Percentiles rank a stretch among this genome's conserved stretches.
phyloP scores from a whole-genome alignment of 2,888 invertebrate species.

The Melangyna quadrimaculata region DNA sequence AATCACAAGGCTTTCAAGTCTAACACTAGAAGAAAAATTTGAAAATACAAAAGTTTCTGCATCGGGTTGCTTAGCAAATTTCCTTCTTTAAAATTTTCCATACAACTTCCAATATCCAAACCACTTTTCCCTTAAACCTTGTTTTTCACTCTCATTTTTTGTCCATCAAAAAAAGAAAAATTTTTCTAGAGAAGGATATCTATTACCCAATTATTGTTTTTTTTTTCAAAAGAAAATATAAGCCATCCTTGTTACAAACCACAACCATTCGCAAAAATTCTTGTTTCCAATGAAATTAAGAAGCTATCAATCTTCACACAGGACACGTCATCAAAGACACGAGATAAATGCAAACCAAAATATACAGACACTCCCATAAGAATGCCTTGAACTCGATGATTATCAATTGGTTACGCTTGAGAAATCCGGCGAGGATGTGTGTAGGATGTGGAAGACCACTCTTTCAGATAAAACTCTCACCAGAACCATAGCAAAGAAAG shows the following conservation, averaged over 20 bases:
- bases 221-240: neutral
- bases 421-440: conserved; percentile 24
- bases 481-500: neutral
- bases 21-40: too few relatives aligned
- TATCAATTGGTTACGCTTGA: conserved; percentile 52
- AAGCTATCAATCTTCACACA: neutral
- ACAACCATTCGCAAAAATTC: neutral
- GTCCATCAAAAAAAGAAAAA: neutral
- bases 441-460: neutral
- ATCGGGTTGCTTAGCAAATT: too few relatives aligned
- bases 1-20: too few relatives aligned
- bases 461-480: neutral
- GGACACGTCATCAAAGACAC: fast-evolving
- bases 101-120: neutral
- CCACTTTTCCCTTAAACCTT: neutral
- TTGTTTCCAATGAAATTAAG: neutral
- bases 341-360: neutral
- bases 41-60: too few relatives aligned
- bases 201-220: neutral
- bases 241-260: neutral
- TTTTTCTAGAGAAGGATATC: neutral
- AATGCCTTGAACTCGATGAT: neutral
- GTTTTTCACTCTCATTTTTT: neutral
- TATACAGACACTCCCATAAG: neutral
- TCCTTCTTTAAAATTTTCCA: too few relatives aligned